Base-by-base conservation (phyloP, 2,888 invertebrate genomes). In the Habroteleia sp. region DNA sequence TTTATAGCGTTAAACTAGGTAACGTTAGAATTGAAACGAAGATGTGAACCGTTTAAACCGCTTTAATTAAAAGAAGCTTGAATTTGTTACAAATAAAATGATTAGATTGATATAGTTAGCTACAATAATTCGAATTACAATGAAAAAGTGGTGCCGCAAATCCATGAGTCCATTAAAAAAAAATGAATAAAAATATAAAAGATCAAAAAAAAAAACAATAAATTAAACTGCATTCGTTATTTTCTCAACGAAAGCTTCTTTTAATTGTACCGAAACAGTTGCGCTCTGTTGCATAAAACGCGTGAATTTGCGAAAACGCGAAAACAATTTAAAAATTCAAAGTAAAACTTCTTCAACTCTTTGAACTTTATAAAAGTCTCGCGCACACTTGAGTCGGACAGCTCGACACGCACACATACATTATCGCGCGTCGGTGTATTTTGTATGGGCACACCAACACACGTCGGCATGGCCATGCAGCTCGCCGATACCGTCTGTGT, bases 311-410 rank as follows among this genome's bases (percentile, higher is more conserved):
- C 42, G 10, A 23, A 42, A 42, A 31, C 11, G 56, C n/a, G 33
- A 31, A 42, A 16, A 50, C 50, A 29, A 42, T 65, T 23, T 14
- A 35, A 41, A 42, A 52, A 35, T 60, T 23, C 29, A 39, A 31
- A 44, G 27, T n/a, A 52, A 54, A 52, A 65, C 31, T 52, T 52
- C 7, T 33, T 13, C 42, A 11, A 35, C 65, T 42, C 44, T 52
- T 65, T 65, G 52, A 65, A 52, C 42, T 44, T 31, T 14, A 54
- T 44, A 54, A 42, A 65, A 44, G 52, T 62, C 48, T 62, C 39
- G 60, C 8, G 25, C 46, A 8, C 52, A 50, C 23, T 62, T 48
- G 35, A 48, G 33, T 11, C 41, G 39, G 11, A n/a, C 50, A 7
- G 29, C 41, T 41, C 29, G 46, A 16, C 33, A 48, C 25, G 6